Evolutionary conservation across 2,888 invertebrate species (phyloP).

Genomic region (Gymnocheta viridis): DNA sequence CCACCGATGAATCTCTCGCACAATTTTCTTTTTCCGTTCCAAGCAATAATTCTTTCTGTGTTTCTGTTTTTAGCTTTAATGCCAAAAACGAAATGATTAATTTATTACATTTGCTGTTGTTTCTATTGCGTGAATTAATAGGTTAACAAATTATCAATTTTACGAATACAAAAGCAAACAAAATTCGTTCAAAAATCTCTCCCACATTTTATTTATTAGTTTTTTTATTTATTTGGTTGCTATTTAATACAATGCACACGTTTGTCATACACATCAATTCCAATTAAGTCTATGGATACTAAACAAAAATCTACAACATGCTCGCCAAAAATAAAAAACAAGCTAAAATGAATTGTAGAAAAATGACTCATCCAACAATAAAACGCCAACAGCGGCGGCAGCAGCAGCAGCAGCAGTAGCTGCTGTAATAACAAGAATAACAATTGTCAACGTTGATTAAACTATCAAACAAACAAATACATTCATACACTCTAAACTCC

Average conservation of each 20-base stretch:
- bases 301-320: constrained; percentile 20
- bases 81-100: constrained; percentile 14
- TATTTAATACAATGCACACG: constrained; percentile 43
- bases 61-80: background rate
- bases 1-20: background rate
- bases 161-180: background rate
- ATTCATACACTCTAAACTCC: background rate
- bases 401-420: background rate
- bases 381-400: background rate
- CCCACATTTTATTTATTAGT: constrained; percentile 4
- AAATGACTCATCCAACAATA: constrained; percentile 38
- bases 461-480: background rate
- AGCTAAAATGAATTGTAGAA: constrained; percentile 1
- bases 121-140: constrained; percentile 8
- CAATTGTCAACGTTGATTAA: background rate
- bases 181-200: background rate
- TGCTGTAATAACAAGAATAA: constrained; percentile 2
- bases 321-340: background rate
- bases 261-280: constrained; percentile 58
- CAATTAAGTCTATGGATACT: constrained; percentile 33
- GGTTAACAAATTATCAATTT: constrained; percentile 9
- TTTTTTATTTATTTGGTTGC: no score
- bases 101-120: constrained; percentile 23
- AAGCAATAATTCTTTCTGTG: background rate
- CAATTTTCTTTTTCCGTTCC: background rate